Evolutionary conservation across 1,140 invertebrate species (phyloP).

Genomic region (Hirudo medicinalis): DNA sequence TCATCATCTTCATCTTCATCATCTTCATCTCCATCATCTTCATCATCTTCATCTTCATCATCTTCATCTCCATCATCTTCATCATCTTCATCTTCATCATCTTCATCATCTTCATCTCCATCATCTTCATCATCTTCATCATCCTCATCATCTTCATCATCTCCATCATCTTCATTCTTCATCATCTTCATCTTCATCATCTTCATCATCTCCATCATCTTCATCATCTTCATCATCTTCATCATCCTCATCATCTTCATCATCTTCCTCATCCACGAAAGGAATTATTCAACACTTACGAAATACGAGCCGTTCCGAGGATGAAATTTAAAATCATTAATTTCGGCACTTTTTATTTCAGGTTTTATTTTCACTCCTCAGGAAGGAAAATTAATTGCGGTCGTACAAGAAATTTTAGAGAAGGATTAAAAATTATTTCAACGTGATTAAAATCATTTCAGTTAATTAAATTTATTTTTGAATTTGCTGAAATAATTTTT

Average conservation of each 20-base stretch:
- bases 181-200: neutral
- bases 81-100: neutral
- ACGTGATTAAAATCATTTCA: no score
- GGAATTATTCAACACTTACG: no score
- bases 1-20: neutral
- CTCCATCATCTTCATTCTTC: neutral
- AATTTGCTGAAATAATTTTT: no score
- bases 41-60: neutral
- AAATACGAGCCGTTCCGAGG: no score
- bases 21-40: neutral
- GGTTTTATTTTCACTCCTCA: no score
- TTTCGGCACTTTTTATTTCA: no score
- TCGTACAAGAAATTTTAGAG: no score
- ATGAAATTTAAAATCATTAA: no score
- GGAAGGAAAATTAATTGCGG: no score
- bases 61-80: neutral
- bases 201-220: neutral
- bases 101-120: neutral
- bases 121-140: conserved; percentile 5
- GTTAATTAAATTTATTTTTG: no score
- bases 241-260: neutral
- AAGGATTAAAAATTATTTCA: no score
- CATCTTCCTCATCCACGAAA: neutral
- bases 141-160: neutral
- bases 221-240: neutral